phyloP scores from a whole-genome alignment of 2,797 vertebrate species.

The Prunella strophiata region DNA sequence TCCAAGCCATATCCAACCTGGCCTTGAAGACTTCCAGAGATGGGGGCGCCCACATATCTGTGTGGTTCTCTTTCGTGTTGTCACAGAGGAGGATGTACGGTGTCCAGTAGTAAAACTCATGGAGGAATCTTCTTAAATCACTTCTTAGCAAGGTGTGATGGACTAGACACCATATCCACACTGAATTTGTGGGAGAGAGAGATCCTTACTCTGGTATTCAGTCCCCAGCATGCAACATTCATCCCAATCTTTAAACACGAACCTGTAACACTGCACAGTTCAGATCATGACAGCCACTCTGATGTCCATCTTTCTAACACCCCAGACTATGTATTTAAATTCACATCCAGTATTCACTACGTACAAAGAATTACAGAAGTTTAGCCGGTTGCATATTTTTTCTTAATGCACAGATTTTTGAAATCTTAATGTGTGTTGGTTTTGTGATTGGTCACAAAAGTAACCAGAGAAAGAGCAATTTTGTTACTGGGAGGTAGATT shows the following conservation, averaged over 20 bases:
- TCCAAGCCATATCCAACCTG: background rate
- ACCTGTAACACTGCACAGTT: accelerated
- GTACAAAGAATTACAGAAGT: background rate
- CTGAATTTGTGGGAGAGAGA: background rate
- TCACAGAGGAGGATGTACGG: accelerated
- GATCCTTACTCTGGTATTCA: background rate
- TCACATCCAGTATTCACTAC: background rate
- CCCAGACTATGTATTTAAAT: background rate
- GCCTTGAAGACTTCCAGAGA: background rate
- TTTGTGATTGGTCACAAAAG: background rate
- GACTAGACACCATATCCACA: background rate
- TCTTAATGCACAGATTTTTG: background rate
- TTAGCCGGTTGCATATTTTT: background rate
- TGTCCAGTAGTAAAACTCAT: background rate
- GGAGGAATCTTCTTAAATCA: background rate
- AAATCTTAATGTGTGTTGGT: background rate
- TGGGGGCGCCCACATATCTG: background rate
- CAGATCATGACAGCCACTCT: background rate
- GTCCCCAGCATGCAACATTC: background rate
- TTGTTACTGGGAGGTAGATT: background rate
- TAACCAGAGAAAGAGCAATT: background rate
- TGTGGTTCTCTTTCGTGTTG: background rate
- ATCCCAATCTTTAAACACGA: background rate
- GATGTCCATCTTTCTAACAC: background rate
- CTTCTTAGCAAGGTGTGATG: background rate